Evolutionary conservation across 1,140 invertebrate genomes (phyloP).

Genomic region (Drosophila repleta): DNA sequence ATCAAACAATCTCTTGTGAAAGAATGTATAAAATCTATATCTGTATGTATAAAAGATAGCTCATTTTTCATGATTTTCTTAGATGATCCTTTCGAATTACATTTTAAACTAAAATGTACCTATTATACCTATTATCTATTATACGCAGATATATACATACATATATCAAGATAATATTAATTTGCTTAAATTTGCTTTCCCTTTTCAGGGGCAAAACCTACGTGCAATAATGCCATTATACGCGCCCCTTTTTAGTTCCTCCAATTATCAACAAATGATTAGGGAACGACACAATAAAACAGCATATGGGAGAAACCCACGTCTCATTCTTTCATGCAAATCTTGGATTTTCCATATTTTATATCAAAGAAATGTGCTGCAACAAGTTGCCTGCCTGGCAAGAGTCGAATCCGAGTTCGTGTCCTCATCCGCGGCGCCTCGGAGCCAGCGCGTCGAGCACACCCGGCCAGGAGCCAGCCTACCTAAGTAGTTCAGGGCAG

Average conservation of each 20-base stretch:
- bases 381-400: conserved; percentile 60
- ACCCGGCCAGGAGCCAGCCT: conserved; percentile 45
- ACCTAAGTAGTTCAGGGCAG: conserved; percentile 62
- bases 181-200: not conserved
- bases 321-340: conserved; percentile 67
- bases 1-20: too few species aligned
- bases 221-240: not conserved
- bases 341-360: conserved; percentile 75
- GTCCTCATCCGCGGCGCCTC: conserved; percentile 32
- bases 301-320: conserved; percentile 61
- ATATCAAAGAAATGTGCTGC: conserved; percentile 73
- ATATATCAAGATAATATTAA: too few species aligned
- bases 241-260: conserved; percentile 17
- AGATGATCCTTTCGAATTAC: too few species aligned
- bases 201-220: not conserved
- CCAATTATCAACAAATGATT: conserved; percentile 4
- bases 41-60: too few species aligned
- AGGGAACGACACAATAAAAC: conserved; percentile 58
- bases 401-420: not conserved
- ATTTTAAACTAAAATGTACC: too few species aligned
- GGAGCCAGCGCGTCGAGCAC: conserved; percentile 13
- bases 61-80: too few species aligned
- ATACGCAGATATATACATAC: too few species aligned
- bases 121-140: too few species aligned
- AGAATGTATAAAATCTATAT: too few species aligned